Conservation (phyloP, 2,113 vertebrate genomes). For the Sterna hirundo region DNA sequence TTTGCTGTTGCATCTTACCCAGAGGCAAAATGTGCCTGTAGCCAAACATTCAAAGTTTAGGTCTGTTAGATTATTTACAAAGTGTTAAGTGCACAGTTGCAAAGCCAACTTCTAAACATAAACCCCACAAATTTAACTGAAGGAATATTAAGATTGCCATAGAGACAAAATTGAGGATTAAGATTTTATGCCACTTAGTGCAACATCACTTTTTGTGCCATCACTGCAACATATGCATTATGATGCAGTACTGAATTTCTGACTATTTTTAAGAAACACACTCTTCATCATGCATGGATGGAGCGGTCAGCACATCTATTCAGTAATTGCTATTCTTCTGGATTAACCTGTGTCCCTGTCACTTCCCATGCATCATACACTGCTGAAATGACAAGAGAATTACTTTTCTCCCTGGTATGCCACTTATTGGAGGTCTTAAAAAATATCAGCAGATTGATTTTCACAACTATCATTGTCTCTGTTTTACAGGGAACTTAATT, state of each 20-base stretch:
- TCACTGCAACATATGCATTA: not conserved
- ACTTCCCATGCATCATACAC: not conserved
- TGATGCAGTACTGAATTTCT: not conserved
- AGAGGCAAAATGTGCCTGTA: not conserved
- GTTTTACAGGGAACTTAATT: not conserved
- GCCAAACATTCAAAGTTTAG: not conserved
- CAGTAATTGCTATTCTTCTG: not conserved
- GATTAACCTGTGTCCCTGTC: not conserved
- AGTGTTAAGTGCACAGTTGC: not conserved
- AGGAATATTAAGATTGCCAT: not conserved
- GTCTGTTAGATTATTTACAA: not conserved
- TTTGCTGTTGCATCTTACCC: not conserved
- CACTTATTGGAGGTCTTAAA: not conserved
- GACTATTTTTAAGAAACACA: not conserved
- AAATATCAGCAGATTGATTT: not conserved
- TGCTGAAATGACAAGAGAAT: not conserved
- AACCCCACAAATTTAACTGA: not conserved
- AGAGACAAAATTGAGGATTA: not conserved
- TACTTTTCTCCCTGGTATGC: not conserved
- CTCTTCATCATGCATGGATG: not conserved
- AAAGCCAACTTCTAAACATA: not conserved
- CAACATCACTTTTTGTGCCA: not conserved
- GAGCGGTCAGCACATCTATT: not conserved
- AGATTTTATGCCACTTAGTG: not conserved
- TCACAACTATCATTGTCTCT: not conserved